A percentile compares a stretch with the other conserved stretches of the same genome.
Conservation (phyloP, 2,888 invertebrate genomes). For the Podotricha telesiphe region DNA sequence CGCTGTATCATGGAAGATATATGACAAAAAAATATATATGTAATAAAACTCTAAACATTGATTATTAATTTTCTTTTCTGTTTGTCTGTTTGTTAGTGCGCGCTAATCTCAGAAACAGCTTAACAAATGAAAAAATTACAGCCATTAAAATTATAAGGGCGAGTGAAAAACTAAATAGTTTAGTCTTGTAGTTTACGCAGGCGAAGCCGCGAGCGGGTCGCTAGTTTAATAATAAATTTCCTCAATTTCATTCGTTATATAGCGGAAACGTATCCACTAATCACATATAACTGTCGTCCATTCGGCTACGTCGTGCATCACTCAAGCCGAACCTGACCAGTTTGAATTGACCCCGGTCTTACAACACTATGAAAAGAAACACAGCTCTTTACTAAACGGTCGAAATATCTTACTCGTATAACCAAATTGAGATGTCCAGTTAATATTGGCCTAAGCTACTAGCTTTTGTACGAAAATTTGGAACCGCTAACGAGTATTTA, state of each 20-base stretch:
- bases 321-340: conserved; percentile 61
- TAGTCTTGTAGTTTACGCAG: too few species aligned
- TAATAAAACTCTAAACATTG: too few species aligned
- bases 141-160: too few species aligned
- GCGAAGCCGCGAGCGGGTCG: too few species aligned
- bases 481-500: conserved; percentile 19
- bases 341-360: conserved; percentile 36
- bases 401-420: conserved; percentile 48
- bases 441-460: conserved; percentile 51
- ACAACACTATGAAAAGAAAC: conserved; percentile 44
- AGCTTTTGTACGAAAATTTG: conserved; percentile 34
- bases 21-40: too few species aligned
- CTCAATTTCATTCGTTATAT: conserved; percentile 72
- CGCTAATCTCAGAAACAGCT: too few species aligned
- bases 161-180: too few species aligned
- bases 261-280: conserved; percentile 73
- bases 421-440: conserved; percentile 56
- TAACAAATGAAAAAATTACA: too few species aligned
- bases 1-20: too few species aligned
- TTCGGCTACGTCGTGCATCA: conserved; percentile 72
- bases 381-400: conserved; percentile 52
- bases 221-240: conserved; percentile 40
- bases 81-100: too few species aligned
- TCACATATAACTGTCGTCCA: conserved; percentile 71
- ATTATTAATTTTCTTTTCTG: too few species aligned